These are phyloP conservation scores for Aphaenogaster rudis DNA, from an alignment of 1,140 invertebrate genomes.

Conservation along the genomic window DNA sequence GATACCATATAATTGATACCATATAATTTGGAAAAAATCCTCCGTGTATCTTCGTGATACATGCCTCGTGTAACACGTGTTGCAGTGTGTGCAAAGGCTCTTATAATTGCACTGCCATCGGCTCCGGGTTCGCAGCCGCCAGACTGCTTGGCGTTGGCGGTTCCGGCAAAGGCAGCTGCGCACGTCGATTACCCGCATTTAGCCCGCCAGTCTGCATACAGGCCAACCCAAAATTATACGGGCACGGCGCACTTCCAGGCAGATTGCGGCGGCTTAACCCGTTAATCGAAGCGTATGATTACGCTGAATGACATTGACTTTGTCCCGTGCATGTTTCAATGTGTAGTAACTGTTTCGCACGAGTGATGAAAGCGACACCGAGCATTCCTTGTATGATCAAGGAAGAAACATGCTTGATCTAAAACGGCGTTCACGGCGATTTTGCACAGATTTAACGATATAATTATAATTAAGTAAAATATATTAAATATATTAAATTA, in stretches of 20 bases:
- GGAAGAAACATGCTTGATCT: not conserved
- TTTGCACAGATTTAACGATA: not conserved
- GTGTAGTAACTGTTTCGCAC: not conserved
- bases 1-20: conserved; percentile 33
- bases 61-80: conserved; percentile 17
- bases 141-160: conserved; percentile 81
- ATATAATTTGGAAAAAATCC: conserved; percentile 4
- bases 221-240: conserved; percentile 50
- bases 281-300: conserved; percentile 41
- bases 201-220: conserved; percentile 34
- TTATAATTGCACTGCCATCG: conserved; percentile 49
- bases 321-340: not conserved
- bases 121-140: conserved; percentile 39
- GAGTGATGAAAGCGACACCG: not conserved
- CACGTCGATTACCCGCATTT: conserved; percentile 70
- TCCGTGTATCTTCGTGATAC: not conserved
- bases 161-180: conserved; percentile 79
- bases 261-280: conserved; percentile 14
- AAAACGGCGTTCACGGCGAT: too few relatives aligned
- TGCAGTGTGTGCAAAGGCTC: conserved; percentile 36
- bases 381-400: not conserved
- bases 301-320: conserved; percentile 20
- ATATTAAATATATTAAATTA: not conserved
- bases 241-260: not conserved
- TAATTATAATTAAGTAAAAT: not conserved